Conservation (phyloP, 2,113 vertebrate species). For the Zingel zingel region DNA sequence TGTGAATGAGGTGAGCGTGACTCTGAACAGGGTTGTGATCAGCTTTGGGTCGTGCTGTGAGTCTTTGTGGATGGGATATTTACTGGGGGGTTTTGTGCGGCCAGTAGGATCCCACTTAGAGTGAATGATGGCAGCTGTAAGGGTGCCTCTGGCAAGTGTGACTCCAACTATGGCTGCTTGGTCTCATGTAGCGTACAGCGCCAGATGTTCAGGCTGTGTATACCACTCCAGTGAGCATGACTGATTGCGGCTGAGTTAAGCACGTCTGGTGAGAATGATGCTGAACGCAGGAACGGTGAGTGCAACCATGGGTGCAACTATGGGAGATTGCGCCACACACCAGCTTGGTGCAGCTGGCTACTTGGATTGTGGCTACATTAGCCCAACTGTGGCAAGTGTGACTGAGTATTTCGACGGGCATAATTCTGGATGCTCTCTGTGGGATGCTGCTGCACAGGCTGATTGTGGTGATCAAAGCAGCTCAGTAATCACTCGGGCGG, state of each 20-base stretch:
- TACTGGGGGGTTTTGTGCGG: conserved; percentile 67
- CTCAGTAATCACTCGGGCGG: conserved; percentile 71
- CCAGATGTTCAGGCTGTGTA: conserved; percentile 67
- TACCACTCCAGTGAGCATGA: conserved; percentile 68
- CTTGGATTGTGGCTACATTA: conserved; percentile 26
- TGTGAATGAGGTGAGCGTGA: conserved; percentile 29
- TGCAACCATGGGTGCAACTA: conserved; percentile 27
- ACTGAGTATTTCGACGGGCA: conserved; percentile 39
- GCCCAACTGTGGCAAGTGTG: conserved; percentile 45
- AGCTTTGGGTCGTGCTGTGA: conserved; percentile 44
- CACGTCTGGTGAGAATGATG: conserved; percentile 42
- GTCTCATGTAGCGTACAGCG: conserved; percentile 62
- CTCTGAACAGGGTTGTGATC: conserved; percentile 48
- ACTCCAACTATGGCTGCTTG: conserved; percentile 65
- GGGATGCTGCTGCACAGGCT: conserved; percentile 51
- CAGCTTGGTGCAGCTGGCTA: conserved; percentile 43
- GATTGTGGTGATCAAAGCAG: conserved; percentile 67
- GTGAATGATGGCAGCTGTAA: conserved; percentile 76
- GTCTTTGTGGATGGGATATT: conserved; percentile 60
- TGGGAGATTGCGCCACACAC: conserved; percentile 26
- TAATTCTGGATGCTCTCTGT: conserved; percentile 43
- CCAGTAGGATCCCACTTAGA: conserved; percentile 72
- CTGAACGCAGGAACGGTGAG: conserved; percentile 38
- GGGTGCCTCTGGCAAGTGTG: conserved; percentile 73
- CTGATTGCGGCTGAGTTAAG: conserved; percentile 70